These are phyloP conservation scores for Epinephelus awoara DNA, from an alignment of 2,797 vertebrate species.

Conservation along the genomic window DNA sequence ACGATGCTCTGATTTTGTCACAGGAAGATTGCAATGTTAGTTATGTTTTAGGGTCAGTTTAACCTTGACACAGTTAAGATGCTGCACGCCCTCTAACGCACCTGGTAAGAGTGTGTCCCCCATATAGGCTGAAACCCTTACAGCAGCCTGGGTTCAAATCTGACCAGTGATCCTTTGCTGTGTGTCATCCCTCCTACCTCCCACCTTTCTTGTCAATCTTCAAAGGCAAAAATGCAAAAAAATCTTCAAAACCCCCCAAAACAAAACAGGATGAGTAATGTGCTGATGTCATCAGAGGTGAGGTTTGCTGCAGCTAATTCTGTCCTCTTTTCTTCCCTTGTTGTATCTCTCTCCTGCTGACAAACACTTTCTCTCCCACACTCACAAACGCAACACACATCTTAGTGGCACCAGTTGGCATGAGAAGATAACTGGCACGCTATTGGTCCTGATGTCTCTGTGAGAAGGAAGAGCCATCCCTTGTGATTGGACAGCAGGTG, in stretches of 20 bases:
- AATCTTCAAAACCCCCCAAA: no score
- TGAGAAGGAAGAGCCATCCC: constrained; percentile 15
- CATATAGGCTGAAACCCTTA: no score
- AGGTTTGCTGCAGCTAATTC: constrained; percentile 23
- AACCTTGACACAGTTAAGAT: background rate
- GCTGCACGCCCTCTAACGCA: no score
- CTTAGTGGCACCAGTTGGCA: constrained; percentile 29
- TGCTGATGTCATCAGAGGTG: background rate
- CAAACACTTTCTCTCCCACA: constrained; percentile 4
- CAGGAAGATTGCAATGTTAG: background rate
- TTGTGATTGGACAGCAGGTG: constrained; percentile 72
- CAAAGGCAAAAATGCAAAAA: no score
- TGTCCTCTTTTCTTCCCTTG: background rate
- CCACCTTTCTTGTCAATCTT: no score
- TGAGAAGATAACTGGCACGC: constrained; percentile 35
- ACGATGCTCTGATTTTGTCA: background rate
- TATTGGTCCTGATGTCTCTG: constrained; percentile 53
- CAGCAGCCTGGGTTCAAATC: no score
- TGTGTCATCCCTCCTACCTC: no score
- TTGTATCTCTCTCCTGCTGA: constrained; percentile 11
- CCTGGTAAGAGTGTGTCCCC: no score
- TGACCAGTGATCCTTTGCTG: no score
- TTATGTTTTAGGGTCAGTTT: background rate
- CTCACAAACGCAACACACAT: background rate
- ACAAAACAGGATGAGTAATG: no score